Evolutionary conservation across 2,888 invertebrate species (phyloP).

Genomic region (Metellina segmentata): DNA sequence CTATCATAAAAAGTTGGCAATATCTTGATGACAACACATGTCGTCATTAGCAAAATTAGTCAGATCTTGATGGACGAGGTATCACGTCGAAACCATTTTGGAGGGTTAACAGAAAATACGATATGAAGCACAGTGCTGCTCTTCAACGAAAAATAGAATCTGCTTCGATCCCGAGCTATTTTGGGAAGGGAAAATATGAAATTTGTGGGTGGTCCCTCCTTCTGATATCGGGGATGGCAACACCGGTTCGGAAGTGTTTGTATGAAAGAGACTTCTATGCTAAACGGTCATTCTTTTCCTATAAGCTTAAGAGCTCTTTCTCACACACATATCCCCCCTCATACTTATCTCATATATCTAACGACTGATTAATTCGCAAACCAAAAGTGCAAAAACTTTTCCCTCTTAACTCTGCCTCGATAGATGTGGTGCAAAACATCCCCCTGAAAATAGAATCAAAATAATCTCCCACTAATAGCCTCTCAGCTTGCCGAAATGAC

Average conservation of each 20-base stretch:
- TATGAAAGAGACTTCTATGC: constrained; percentile 42
- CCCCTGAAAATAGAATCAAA: constrained; percentile 29
- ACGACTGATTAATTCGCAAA: constrained; percentile 66
- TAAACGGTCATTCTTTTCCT: constrained; percentile 71
- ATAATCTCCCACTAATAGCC: constrained; percentile 50
- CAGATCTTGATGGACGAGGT: no score
- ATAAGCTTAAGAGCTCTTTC: constrained; percentile 15
- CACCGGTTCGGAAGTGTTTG: constrained; percentile 63
- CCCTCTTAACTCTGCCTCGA: constrained; percentile 3
- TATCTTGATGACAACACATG: no score
- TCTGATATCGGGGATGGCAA: constrained; percentile 2
- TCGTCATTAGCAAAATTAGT: no score
- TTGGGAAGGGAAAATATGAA: neutral
- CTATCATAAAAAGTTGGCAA: no score
- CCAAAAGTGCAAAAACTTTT: constrained; percentile 49
- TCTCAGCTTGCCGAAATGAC: constrained; percentile 70
- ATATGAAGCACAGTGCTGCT: neutral
- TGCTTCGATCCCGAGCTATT: neutral
- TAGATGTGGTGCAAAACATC: constrained; percentile 50
- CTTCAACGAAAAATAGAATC: neutral
- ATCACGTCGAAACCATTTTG: no score
- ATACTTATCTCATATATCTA: constrained; percentile 58
- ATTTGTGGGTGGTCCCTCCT: constrained; percentile 37
- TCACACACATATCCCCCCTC: neutral
- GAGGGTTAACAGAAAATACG: neutral